phyloP scores from a whole-genome alignment of 2,888 invertebrate species.

The Eristalis pertinax region DNA sequence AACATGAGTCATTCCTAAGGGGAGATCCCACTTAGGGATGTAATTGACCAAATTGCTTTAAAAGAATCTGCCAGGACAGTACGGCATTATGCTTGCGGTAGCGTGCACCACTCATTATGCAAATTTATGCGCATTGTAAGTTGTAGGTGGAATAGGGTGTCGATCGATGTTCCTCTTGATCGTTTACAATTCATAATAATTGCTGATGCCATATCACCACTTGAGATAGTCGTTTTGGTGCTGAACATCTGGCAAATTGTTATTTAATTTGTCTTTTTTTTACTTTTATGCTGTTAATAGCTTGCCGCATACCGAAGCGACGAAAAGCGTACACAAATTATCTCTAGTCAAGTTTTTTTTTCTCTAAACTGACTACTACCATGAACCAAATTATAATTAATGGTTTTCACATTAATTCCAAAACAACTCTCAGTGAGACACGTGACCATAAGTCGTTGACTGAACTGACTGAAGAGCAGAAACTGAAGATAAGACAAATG shows the following conservation, averaged over 20 bases:
- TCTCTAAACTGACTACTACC: background rate
- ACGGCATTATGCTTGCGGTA: slow-evolving; percentile 59
- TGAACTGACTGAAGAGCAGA: background rate
- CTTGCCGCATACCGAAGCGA: background rate
- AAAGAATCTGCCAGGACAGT: slow-evolving; percentile 51
- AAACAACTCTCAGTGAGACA: slow-evolving; percentile 20
- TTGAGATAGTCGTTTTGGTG: slow-evolving; percentile 61
- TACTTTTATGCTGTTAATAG: background rate
- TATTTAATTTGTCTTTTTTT: slow-evolving; percentile 59
- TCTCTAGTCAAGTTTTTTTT: background rate
- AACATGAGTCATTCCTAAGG: slow-evolving; percentile 61
- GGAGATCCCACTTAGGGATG: slow-evolving; percentile 20
- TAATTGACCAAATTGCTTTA: background rate
- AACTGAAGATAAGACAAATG: background rate
- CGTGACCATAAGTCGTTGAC: slow-evolving; percentile 39
- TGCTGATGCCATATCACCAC: slow-evolving; percentile 64
- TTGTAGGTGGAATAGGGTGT: slow-evolving; percentile 63
- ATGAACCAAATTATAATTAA: slow-evolving; percentile 52
- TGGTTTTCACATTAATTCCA: slow-evolving; percentile 47
- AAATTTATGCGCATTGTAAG: slow-evolving; percentile 68
- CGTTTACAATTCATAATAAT: slow-evolving; percentile 71
- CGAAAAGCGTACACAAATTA: background rate
- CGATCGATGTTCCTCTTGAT: slow-evolving; percentile 61
- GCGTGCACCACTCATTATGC: slow-evolving; percentile 67
- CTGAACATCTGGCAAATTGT: slow-evolving; percentile 64